Evolutionary conservation across 1,140 invertebrate genomes (phyloP).

Genomic region (Temnothorax longispinosus): DNA sequence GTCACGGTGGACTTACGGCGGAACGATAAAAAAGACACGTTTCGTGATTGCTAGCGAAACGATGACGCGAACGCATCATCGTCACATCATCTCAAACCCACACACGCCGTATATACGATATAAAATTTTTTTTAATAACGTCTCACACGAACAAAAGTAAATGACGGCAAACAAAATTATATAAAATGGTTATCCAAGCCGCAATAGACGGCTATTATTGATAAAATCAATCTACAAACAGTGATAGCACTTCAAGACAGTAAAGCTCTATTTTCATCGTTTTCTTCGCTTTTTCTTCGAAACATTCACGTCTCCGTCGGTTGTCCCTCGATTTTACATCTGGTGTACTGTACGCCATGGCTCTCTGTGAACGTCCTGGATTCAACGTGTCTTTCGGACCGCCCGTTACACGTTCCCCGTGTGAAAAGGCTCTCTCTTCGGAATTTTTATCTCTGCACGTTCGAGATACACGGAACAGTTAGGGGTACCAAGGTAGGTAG

Average conservation of each 20-base stretch:
- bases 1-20: slow-evolving; percentile 20
- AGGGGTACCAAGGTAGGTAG: slow-evolving; percentile 14
- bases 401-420: slow-evolving; percentile 37
- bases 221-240: slow-evolving; percentile 71
- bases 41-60: background rate
- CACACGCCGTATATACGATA: background rate
- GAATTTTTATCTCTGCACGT: slow-evolving; percentile 45
- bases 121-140: slow-evolving; percentile 41
- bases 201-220: slow-evolving; percentile 59
- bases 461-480: slow-evolving; percentile 51
- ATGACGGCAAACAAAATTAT: slow-evolving; percentile 43
- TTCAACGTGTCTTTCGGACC: slow-evolving; percentile 32
- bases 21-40: slow-evolving; percentile 30
- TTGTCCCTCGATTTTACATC: slow-evolving; percentile 20
- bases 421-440: slow-evolving; percentile 54
- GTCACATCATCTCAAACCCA: background rate
- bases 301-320: background rate
- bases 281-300: slow-evolving; percentile 23
- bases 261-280: background rate
- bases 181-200: slow-evolving; percentile 63
- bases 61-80: slow-evolving; percentile 2
- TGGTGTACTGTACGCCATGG: background rate
- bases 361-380: background rate
- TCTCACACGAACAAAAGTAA: slow-evolving; percentile 13
- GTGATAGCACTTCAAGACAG: slow-evolving; percentile 43